These are phyloP conservation scores for Calidris pugnax DNA, from an alignment of 2,113 vertebrate genomes.

Conservation along the genomic window DNA sequence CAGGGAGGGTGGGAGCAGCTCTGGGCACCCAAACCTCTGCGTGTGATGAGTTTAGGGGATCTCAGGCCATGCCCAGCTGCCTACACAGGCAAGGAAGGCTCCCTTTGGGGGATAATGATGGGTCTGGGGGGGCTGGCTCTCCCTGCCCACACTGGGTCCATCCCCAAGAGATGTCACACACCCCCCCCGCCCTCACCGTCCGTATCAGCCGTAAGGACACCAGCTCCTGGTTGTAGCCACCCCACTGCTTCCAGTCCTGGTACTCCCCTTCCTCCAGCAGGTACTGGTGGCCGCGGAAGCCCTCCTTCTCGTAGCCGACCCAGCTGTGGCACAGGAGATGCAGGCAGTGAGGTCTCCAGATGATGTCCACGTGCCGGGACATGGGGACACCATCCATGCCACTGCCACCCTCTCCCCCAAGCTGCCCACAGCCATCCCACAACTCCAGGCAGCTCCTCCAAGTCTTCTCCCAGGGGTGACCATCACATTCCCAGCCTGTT, in stretches of 20 bases:
- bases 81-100: accelerated
- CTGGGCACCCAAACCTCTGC: background rate
- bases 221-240: slow-evolving; percentile 81
- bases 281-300: slow-evolving; percentile 93
- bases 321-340: slow-evolving; percentile 75
- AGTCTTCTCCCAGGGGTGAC: background rate
- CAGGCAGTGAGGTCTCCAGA: background rate
- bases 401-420: background rate
- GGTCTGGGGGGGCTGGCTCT: background rate
- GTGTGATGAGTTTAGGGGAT: background rate
- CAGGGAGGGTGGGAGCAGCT: background rate
- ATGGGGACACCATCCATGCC: accelerated
- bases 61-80: background rate
- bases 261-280: slow-evolving; percentile 97
- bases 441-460: background rate
- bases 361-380: background rate
- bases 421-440: background rate
- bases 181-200: slow-evolving; percentile 79
- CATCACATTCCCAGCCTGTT: background rate
- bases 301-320: slow-evolving; percentile 94
- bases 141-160: background rate
- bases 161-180: accelerated
- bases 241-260: slow-evolving; percentile 90
- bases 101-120: background rate
- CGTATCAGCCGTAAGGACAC: slow-evolving; percentile 86